A percentile compares a stretch with the other conserved stretches of the same genome.
Evolutionary conservation across 2,797 vertebrate genomes (phyloP).

Genomic region (Rhinoraja longicauda): DNA sequence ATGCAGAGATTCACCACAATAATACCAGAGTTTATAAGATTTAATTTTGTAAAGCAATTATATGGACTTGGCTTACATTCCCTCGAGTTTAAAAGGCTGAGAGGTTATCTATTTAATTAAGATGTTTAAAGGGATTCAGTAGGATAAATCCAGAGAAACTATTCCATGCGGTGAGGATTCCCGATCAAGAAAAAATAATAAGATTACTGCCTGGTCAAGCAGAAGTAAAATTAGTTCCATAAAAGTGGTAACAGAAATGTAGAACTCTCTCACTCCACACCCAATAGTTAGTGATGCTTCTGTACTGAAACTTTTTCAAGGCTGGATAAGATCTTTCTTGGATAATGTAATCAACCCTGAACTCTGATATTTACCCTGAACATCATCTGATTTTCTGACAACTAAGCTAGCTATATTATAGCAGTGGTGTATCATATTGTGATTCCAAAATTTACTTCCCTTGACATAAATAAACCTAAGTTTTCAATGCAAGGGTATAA

Average conservation of each 20-base stretch:
- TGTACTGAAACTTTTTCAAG: not conserved
- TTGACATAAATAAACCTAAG: too few species aligned
- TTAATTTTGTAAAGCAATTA: not conserved
- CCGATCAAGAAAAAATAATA: not conserved
- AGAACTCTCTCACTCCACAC: not conserved
- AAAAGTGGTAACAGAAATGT: not conserved
- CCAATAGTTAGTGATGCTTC: not conserved
- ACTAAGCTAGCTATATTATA: too few species aligned
- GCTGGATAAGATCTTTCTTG: not conserved
- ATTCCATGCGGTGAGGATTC: not conserved
- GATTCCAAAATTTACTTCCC: too few species aligned
- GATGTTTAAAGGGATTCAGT: not conserved
- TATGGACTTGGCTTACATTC: not conserved
- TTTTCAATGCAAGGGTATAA: too few species aligned
- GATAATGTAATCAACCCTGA: not conserved
- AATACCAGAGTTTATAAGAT: not conserved
- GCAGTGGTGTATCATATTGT: too few species aligned
- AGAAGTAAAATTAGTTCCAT: not conserved
- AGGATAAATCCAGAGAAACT: not conserved
- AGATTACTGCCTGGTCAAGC: not conserved
- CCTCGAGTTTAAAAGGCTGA: not conserved
- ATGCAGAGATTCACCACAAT: not conserved
- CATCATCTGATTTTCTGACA: too few species aligned
- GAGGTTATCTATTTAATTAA: not conserved
- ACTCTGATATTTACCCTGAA: not conserved